Base-by-base conservation (phyloP, 2,888 invertebrate genomes). In the Operophtera brumata region DNA sequence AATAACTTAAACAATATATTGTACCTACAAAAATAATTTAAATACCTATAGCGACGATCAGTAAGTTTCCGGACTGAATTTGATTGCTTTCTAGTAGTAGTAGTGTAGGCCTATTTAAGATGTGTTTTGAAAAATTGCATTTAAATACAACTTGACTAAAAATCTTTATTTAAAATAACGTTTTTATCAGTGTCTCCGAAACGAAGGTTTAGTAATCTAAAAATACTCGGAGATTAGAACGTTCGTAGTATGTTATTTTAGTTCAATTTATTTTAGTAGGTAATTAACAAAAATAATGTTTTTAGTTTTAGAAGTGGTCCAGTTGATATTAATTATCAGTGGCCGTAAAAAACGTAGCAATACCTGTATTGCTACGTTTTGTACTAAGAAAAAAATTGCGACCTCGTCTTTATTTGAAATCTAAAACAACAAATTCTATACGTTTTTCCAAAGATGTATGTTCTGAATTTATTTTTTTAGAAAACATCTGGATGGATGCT, bases 381-480 rank as follows among this genome's bases (percentile, higher is more conserved):
- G n/a, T n/a, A n/a, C n/a, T n/a, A 52, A 36, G 44, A 36, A 14
- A 20, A 37, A 41, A 41, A 34, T 12, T 35, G 36, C 12, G 41
- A 40, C 47, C 32, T 40, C 35, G 59, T 46, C 54, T 57, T 49
- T 1, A 59, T 63, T 62, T 54, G 47, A 58, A 54, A 55, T 41
- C 32, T 44, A 57, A 62, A 60, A 58, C 54, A 65, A 64, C 67
- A 64, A 61, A 56, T 69, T 75, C 68, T 60, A 61, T 72, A 77
- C 71, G 66, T 76, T 77, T 59, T 56, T 54, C 77, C 80, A 80
- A 80, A 81, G 80, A 79, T 78, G 74, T 79, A 75, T 67, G 73
- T 75, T 75, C 73, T 74, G 75, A 78, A 73, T 73, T 77, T 76
- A 76, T 79, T 80, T 80, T 81, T 80, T 69, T 78, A 75, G 65